Conservation (phyloP, 2,797 vertebrate species). For the Loris lydekkerianus region DNA sequence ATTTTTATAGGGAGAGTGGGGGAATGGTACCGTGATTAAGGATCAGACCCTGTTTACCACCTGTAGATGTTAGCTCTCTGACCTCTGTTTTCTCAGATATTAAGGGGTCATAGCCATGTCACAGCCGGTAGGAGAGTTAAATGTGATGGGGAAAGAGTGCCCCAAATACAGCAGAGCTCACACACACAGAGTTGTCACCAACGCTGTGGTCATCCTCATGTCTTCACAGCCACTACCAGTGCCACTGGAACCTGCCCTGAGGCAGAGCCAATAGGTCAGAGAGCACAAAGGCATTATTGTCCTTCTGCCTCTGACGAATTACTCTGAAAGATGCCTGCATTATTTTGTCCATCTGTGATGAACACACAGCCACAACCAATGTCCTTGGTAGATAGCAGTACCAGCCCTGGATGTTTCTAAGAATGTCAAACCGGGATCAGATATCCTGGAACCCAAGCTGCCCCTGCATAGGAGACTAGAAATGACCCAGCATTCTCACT, state of each 20-base stretch:
- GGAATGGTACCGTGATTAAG: neutral
- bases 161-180: neutral
- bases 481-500: neutral
- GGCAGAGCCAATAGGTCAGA: neutral
- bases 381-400: neutral
- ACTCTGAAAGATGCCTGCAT: neutral
- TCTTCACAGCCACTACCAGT: neutral
- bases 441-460: neutral
- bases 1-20: neutral
- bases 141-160: neutral
- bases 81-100: neutral
- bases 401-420: neutral
- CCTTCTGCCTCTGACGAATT: neutral
- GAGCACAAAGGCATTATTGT: neutral
- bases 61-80: neutral
- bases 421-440: neutral
- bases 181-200: neutral
- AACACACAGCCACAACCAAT: neutral
- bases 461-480: neutral
- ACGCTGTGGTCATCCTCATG: fast-evolving
- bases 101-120: neutral
- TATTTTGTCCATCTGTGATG: neutral
- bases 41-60: neutral
- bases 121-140: neutral
- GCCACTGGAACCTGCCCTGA: neutral